Conservation (phyloP, 2,797 vertebrate species). For the Trachurus trachurus region DNA sequence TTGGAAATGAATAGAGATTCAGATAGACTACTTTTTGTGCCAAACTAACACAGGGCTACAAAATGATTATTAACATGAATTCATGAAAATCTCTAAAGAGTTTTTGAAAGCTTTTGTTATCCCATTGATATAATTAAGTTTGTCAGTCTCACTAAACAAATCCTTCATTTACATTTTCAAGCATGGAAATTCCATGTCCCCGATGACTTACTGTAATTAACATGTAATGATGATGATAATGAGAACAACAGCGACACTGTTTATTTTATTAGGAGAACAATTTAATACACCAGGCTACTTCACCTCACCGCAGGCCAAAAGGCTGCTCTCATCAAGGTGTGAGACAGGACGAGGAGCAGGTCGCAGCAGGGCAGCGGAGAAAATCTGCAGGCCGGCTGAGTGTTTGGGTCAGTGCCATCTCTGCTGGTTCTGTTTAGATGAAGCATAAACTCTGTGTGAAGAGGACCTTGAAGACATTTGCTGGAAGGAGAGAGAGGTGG, state of each 20-base stretch:
- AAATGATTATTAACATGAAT: conserved; percentile 9
- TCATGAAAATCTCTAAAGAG: conserved; percentile 13
- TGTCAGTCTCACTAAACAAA: conserved; percentile 51
- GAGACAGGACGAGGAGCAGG: conserved; percentile 38
- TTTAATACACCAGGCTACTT: conserved; percentile 67
- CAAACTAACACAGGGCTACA: conserved; percentile 1
- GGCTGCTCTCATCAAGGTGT: conserved; percentile 46
- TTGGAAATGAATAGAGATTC: conserved; percentile 1
- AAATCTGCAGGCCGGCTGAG: conserved; percentile 50
- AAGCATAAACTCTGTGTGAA: conserved; percentile 48
- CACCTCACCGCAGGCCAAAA: conserved; percentile 55
- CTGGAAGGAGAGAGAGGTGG: conserved; percentile 51
- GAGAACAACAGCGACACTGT: conserved; percentile 63
- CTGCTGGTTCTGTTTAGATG: conserved; percentile 51
- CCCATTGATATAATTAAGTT: conserved; percentile 49
- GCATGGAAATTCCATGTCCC: conserved; percentile 55
- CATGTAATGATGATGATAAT: conserved; percentile 63
- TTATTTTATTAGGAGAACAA: conserved; percentile 59
- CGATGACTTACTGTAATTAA: conserved; percentile 61
- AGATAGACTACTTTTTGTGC: not conserved
- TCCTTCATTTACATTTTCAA: conserved; percentile 63
- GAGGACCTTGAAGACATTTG: conserved; percentile 49
- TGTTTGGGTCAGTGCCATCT: conserved; percentile 56
- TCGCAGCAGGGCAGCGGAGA: conserved; percentile 30
- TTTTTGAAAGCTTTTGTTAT: conserved; percentile 37